phyloP scores from a whole-genome alignment of 2,797 vertebrate species.

The Sparus aurata region DNA sequence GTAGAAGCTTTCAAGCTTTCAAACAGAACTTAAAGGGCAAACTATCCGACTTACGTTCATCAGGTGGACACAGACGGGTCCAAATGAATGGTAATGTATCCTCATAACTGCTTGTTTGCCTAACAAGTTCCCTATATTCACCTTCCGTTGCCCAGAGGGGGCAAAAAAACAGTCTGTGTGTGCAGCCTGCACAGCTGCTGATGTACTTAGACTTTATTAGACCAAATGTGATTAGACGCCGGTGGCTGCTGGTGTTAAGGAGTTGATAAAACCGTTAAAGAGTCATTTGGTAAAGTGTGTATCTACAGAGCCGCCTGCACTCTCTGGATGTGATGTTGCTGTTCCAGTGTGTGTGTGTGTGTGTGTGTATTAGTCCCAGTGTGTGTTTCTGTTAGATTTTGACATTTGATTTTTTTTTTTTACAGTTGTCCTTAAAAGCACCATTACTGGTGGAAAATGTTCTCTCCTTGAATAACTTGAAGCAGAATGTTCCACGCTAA shows the following conservation, averaged over 20 bases:
- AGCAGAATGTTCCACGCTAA: slow-evolving; percentile 5
- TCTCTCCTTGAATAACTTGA: background rate
- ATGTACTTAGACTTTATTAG: background rate
- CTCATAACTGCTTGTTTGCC: background rate
- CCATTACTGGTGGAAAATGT: background rate
- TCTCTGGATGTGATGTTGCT: background rate
- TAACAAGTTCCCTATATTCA: background rate
- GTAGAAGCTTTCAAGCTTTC: too few species aligned
- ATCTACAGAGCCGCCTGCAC: background rate
- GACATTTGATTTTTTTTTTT: background rate
- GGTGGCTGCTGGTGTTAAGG: background rate
- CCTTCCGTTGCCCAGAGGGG: too few species aligned
- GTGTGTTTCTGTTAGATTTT: background rate
- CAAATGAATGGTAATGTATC: background rate
- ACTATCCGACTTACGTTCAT: background rate
- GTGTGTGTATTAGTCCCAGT: background rate
- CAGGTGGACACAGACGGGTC: background rate
- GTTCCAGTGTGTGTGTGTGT: background rate
- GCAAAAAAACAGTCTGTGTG: background rate
- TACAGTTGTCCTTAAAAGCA: background rate
- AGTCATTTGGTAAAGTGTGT: background rate
- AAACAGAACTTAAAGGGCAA: too few species aligned
- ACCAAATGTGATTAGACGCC: background rate
- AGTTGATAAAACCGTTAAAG: background rate
- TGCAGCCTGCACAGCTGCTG: slow-evolving; percentile 5